Conservation (phyloP, 2,888 invertebrate species). For the Tuberolachnus salignus region DNA sequence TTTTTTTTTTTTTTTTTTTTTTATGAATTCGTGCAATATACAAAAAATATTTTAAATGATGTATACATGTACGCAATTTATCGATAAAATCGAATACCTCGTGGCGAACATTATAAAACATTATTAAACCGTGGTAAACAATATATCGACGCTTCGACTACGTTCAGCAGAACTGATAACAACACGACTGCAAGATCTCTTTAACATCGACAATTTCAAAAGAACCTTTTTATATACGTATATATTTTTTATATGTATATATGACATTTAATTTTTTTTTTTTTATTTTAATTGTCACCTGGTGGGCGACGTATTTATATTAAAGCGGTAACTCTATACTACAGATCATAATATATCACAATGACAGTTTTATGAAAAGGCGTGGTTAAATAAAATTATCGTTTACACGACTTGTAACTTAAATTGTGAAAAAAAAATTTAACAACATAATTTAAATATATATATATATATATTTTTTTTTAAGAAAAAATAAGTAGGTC, state of each 20-base stretch:
- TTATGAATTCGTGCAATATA: too few relatives aligned
- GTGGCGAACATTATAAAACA: too few relatives aligned
- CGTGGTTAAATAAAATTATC: slow-evolving; percentile 37
- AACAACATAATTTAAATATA: neutral
- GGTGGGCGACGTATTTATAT: neutral
- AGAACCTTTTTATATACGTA: too few relatives aligned
- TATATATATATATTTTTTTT: too few relatives aligned
- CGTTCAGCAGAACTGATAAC: too few relatives aligned
- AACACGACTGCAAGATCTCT: neutral
- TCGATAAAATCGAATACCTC: too few relatives aligned
- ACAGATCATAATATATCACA: slow-evolving; percentile 3
- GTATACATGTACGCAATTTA: too few relatives aligned
- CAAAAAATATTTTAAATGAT: too few relatives aligned
- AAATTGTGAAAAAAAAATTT: slow-evolving; percentile 6
- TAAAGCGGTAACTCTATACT: slow-evolving; percentile 4
- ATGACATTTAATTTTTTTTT: neutral
- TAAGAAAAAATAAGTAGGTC: too few relatives aligned
- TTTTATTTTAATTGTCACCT: slow-evolving; percentile 16
- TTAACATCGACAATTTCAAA: neutral
- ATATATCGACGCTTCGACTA: too few relatives aligned
- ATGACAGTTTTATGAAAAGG: slow-evolving; percentile 39
- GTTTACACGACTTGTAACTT: slow-evolving; percentile 12
- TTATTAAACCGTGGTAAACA: too few relatives aligned
- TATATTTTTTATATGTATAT: neutral
- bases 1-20: too few relatives aligned